phyloP scores from a whole-genome alignment of 2,113 vertebrate species.

The Phylloscopus whistleri region DNA sequence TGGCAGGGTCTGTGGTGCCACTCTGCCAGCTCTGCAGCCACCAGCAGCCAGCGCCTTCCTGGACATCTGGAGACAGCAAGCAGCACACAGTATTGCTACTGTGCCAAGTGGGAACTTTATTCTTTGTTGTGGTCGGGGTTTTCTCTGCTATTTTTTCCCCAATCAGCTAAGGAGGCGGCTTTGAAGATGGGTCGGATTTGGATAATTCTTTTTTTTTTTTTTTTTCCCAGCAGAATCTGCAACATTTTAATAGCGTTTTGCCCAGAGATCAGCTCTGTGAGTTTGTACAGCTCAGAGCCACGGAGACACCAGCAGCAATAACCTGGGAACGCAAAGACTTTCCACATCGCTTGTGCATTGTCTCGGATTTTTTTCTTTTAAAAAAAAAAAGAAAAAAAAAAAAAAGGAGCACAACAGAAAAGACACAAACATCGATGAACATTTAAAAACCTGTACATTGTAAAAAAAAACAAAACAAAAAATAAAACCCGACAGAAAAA shows the following conservation, averaged over 20 bases:
- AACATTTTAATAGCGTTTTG: neutral
- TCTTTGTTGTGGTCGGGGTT: neutral
- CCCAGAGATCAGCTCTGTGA: neutral
- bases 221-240: neutral
- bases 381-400: neutral
- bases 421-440: conserved; percentile 31
- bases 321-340: conserved; percentile 20
- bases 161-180: neutral
- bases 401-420: conserved; percentile 25
- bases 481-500: neutral
- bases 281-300: conserved; percentile 1
- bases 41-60: neutral
- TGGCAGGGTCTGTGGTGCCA: neutral
- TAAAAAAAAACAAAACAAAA: neutral
- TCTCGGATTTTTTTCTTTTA: neutral
- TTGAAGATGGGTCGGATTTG: neutral
- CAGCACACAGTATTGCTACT: conserved; percentile 49
- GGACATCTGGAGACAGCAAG: neutral
- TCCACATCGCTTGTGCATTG: conserved; percentile 39
- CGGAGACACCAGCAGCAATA: conserved; percentile 2
- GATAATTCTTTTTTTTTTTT: neutral
- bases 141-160: neutral
- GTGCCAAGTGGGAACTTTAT: conserved; percentile 61
- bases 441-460: conserved; percentile 49
- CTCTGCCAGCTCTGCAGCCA: neutral